A percentile compares a stretch with the other conserved stretches of the same genome.
Conservation (phyloP, 2,888 invertebrate genomes). For the Idaea aversata region DNA sequence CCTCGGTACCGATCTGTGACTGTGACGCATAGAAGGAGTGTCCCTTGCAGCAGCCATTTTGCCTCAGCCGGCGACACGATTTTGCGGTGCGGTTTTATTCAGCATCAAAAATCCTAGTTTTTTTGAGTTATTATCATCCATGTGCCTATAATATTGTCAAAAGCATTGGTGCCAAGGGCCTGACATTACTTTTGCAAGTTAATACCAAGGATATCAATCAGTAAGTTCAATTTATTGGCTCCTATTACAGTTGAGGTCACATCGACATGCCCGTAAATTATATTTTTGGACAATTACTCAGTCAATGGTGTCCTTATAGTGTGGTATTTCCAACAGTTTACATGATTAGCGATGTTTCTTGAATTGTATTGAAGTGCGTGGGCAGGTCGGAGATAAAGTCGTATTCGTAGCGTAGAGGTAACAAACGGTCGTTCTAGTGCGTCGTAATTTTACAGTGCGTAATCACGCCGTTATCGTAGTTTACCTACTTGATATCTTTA, state of each 20-base stretch:
- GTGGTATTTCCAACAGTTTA: conserved; percentile 5
- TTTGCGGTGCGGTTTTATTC: conserved; percentile 67
- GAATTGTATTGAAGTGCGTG: conserved; percentile 35
- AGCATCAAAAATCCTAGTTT: conserved; percentile 35
- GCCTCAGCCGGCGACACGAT: conserved; percentile 79
- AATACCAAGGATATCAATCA: conserved; percentile 22
- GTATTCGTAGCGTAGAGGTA: conserved; percentile 40
- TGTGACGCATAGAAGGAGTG: conserved; percentile 84
- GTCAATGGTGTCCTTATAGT: conserved; percentile 15
- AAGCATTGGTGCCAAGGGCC: conserved; percentile 25
- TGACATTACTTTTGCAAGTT: conserved; percentile 16
- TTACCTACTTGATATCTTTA: conserved; percentile 64
- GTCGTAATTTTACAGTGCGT: conserved; percentile 72
- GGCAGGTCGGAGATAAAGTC: conserved; percentile 36
- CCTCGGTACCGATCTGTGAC: conserved; percentile 59
- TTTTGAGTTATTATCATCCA: conserved; percentile 24
- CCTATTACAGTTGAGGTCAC: conserved; percentile 43
- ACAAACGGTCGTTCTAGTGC: conserved; percentile 58
- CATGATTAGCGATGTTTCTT: conserved; percentile 13
- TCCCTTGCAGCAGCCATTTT: conserved; percentile 81
- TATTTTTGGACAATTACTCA: conserved; percentile 48
- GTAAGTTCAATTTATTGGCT: conserved; percentile 58
- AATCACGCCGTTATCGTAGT: conserved; percentile 72
- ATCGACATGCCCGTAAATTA: conserved; percentile 44
- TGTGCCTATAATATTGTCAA: conserved; percentile 18